Conservation (phyloP, 2,888 invertebrate species). For the Sipunculus nudus region DNA sequence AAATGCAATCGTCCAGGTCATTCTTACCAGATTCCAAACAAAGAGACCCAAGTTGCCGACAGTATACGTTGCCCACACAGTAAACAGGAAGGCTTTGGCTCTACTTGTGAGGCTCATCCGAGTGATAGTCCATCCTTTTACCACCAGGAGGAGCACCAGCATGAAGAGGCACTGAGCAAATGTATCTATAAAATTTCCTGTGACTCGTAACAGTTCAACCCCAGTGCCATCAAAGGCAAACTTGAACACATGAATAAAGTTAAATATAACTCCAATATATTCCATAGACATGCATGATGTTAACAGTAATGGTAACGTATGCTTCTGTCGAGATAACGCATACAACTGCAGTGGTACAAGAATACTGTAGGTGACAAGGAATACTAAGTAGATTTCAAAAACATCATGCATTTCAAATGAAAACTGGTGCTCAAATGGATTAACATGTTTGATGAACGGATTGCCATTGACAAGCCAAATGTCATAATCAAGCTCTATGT, state of each 20-base stretch:
- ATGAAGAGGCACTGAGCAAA: slow-evolving; percentile 92
- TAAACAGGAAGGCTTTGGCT: slow-evolving; percentile 80
- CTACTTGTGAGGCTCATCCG: slow-evolving; percentile 83
- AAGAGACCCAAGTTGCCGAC: slow-evolving; percentile 90
- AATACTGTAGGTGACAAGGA: slow-evolving; percentile 85
- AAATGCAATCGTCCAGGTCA: no score
- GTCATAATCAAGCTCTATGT: slow-evolving; percentile 78
- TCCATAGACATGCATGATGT: slow-evolving; percentile 87
- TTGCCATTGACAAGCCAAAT: slow-evolving; percentile 97
- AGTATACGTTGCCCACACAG: slow-evolving; percentile 91
- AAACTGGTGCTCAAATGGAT: slow-evolving; percentile 92
- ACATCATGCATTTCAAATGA: slow-evolving; percentile 91
- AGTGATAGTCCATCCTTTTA: slow-evolving; percentile 97
- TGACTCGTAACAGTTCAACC: slow-evolving; percentile 80
- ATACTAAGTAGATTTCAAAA: slow-evolving; percentile 87
- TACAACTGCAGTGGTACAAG: slow-evolving; percentile 90
- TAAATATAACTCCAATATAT: slow-evolving; percentile 85
- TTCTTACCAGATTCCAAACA: slow-evolving; percentile 94
- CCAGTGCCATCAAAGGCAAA: slow-evolving; percentile 93
- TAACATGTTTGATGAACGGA: slow-evolving; percentile 80
- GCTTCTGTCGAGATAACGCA: slow-evolving; percentile 85
- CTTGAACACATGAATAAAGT: slow-evolving; percentile 86
- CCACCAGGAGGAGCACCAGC: slow-evolving; percentile 87
- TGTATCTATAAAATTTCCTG: slow-evolving; percentile 87
- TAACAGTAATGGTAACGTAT: slow-evolving; percentile 89